Conservation (phyloP, 2,888 invertebrate species). For the Sinelater perroti region DNA sequence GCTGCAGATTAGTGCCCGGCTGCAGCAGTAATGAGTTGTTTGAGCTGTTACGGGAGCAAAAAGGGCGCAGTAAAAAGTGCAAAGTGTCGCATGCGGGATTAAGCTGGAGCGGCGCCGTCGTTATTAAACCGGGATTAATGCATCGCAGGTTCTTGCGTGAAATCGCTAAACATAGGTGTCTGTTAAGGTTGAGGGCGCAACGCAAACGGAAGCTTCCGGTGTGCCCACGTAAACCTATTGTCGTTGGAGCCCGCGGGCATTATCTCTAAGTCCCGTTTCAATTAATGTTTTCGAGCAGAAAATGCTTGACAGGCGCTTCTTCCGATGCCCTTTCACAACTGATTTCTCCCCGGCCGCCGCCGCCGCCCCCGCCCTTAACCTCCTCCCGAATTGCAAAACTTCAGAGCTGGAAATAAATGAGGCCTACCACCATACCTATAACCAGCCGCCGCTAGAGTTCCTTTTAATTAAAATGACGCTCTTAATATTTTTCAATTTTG, state of each 20-base stretch:
- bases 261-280: constrained; percentile 47
- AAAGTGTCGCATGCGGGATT: constrained; percentile 32
- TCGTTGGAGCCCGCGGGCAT: constrained; percentile 21
- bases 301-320: constrained; percentile 45
- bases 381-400: constrained; percentile 48
- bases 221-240: constrained; percentile 17
- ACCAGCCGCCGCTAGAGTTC: constrained; percentile 51
- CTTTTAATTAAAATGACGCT: constrained; percentile 59
- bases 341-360: constrained; percentile 46
- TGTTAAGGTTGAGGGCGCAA: constrained; percentile 30
- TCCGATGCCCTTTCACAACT: constrained; percentile 48
- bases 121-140: constrained; percentile 54
- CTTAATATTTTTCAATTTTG: constrained; percentile 60
- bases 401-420: constrained; percentile 40
- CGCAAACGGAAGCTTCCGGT: constrained; percentile 25
- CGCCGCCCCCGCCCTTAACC: constrained; percentile 44
- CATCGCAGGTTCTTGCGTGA: constrained; percentile 45
- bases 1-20: constrained; percentile 14
- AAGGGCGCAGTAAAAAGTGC: constrained; percentile 27
- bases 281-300: constrained; percentile 50
- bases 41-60: constrained; percentile 10
- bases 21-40: constrained; percentile 15
- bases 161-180: constrained; percentile 39
- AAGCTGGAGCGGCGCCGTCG: constrained; percentile 43
- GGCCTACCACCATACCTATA: constrained; percentile 46